phyloP scores from a whole-genome alignment of 2,888 invertebrate species.

The Cactoblastis cactorum region DNA sequence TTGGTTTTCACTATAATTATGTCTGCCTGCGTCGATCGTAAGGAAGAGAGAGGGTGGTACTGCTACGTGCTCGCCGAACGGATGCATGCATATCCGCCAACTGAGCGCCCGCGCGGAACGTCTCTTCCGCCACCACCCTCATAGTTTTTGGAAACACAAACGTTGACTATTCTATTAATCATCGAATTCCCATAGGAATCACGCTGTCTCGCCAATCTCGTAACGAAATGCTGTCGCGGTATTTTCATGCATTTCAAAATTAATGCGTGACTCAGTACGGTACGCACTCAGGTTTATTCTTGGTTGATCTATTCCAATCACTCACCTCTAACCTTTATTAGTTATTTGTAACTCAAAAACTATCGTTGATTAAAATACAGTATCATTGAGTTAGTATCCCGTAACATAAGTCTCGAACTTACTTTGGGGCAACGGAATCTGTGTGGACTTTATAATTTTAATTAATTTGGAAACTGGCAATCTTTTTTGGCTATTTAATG shows the following conservation, averaged over 20 bases:
- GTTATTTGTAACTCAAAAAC: no score
- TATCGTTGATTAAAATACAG: no score
- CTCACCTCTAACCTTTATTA: slow-evolving; percentile 14
- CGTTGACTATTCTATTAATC: neutral
- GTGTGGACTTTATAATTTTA: no score
- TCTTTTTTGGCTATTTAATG: neutral
- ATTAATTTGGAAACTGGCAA: neutral
- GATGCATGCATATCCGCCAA: slow-evolving; percentile 71
- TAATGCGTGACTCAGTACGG: slow-evolving; percentile 13
- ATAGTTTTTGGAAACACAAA: slow-evolving; percentile 54
- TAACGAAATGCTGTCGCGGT: slow-evolving; percentile 2
- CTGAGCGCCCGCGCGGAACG: slow-evolving; percentile 69
- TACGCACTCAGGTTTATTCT: slow-evolving; percentile 14
- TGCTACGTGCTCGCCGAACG: slow-evolving; percentile 71
- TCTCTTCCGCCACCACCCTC: slow-evolving; percentile 71
- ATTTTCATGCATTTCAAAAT: slow-evolving; percentile 14
- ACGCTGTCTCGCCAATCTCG: neutral
- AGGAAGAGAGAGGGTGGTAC: slow-evolving; percentile 50
- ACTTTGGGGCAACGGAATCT: no score
- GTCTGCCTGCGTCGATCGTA: slow-evolving; percentile 20
- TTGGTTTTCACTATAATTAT: slow-evolving; percentile 46
- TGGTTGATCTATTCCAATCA: slow-evolving; percentile 11
- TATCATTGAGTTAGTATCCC: no score
- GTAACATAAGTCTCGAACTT: no score
- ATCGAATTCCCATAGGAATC: neutral